Percentiles rank a stretch among this genome's conserved stretches.
Conservation (phyloP, 2,113 vertebrate genomes). For the Aphyosemion australe region DNA sequence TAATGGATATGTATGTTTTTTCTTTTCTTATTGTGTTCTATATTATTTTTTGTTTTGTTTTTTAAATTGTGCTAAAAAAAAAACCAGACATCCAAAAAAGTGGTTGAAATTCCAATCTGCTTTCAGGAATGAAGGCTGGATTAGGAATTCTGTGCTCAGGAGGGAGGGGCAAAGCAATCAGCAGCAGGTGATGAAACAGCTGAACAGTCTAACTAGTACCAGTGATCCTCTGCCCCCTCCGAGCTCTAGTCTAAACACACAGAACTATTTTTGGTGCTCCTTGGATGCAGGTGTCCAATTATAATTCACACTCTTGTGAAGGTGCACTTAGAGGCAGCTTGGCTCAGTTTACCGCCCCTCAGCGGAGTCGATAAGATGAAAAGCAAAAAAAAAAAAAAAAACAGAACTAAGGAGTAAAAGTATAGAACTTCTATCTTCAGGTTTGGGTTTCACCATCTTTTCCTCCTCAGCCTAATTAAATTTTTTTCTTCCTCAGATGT, state of each 20-base stretch:
- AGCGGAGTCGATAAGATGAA: slow-evolving; percentile 14
- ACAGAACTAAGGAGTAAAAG: not conserved
- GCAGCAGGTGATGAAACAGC: slow-evolving; percentile 27
- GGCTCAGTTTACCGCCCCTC: slow-evolving; percentile 38
- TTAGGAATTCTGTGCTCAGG: slow-evolving; percentile 36
- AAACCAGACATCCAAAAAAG: slow-evolving; percentile 51
- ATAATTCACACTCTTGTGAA: slow-evolving; percentile 71
- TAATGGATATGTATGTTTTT: no score
- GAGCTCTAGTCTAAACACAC: slow-evolving; percentile 52
- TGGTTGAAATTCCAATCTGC: slow-evolving; percentile 44
- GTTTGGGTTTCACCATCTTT: not conserved
- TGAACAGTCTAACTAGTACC: slow-evolving; percentile 39
- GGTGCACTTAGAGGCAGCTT: slow-evolving; percentile 45
- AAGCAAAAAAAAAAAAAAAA: not conserved
- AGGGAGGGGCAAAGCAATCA: slow-evolving; percentile 32
- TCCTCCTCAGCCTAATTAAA: not conserved
- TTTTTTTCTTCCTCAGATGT: not conserved
- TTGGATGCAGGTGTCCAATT: slow-evolving; percentile 76
- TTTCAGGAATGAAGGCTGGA: slow-evolving; percentile 43
- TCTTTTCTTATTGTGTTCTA: no score
- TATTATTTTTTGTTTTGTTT: no score
- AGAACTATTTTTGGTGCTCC: slow-evolving; percentile 63
- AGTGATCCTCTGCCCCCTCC: slow-evolving; percentile 40
- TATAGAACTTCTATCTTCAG: not conserved
- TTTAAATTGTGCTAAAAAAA: no score